Base-by-base conservation (phyloP, 1,140 invertebrate species). In the Oncopeltus fasciatus region DNA sequence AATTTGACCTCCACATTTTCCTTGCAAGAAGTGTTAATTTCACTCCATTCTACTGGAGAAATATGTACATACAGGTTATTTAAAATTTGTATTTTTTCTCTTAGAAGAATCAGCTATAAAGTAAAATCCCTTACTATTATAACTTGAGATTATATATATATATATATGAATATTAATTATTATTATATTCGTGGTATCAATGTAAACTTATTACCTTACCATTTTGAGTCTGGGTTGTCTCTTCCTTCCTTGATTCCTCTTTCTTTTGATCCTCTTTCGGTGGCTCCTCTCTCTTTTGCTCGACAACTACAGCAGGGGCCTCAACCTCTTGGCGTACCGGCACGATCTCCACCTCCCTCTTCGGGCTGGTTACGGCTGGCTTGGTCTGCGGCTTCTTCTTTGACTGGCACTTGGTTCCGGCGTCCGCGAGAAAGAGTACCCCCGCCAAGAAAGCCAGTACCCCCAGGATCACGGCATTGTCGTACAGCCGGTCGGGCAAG, bases 381-480 rank as follows among this genome's bases (percentile, higher is more conserved):
- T 61, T 56, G n/a, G 21, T 20, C 27, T 65, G 44, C 11, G 28
- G 14, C 33, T 61, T 61, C 26, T 65, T 65, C 26, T 65, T 65
- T 12, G 21, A 43, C 4, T 18, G 4, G 14, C 60, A 57, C 24
- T 62, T 62, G 14, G 59, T 76, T 64, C 77, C 77, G n/a, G 82
- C 73, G 68, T 87, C 84, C 18, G 81, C 69, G 4, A 87, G 76
- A 71, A 86, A 86, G 2, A 86, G 73, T 1, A 81, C 75, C 1
- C 80, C 84, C 0, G 83, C 84, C 8, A 83, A 61, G 5, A 87
- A 71, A n/a, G 84, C 82, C 3, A 87, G 72, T 11, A 78, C 76
- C 0, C 84, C 84, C 14, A 87, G 74, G 21, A 86, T 78, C 0
- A 83, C 80, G 0, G 83, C 84, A 70, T 87, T 87, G 65, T 84